Percentiles rank a stretch among this genome's conserved stretches.
Evolutionary conservation across 2,888 invertebrate genomes (phyloP).

Genomic region (Cyclophora punctaria): DNA sequence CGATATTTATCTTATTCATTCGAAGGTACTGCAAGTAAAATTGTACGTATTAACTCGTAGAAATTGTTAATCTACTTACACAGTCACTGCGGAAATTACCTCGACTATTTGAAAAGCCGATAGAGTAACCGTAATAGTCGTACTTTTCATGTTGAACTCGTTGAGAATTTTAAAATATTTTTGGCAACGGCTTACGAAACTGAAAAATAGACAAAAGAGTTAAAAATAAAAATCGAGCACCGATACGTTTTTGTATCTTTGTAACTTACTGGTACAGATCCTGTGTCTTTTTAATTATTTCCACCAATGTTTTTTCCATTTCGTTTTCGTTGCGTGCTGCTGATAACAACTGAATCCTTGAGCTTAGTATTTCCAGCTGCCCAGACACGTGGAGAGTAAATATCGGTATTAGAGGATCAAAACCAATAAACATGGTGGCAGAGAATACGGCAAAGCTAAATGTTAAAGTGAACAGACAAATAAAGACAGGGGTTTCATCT

Average conservation of each 20-base stretch:
- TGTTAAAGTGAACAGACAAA: slow-evolving; percentile 28
- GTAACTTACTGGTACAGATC: slow-evolving; percentile 36
- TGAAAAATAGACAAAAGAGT: slow-evolving; percentile 21
- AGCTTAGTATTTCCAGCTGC: slow-evolving; percentile 42
- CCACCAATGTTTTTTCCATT: slow-evolving; percentile 30
- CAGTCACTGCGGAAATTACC: slow-evolving; percentile 22
- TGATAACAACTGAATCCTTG: slow-evolving; percentile 33
- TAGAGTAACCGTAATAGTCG: slow-evolving; percentile 45
- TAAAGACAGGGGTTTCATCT: slow-evolving; percentile 22
- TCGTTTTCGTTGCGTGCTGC: slow-evolving; percentile 21
- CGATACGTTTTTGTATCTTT: too few relatives aligned
- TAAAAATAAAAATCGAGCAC: too few relatives aligned
- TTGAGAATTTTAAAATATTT: slow-evolving; percentile 35
- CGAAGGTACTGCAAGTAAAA: slow-evolving; percentile 36
- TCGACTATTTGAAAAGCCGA: slow-evolving; percentile 44
- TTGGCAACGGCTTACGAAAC: slow-evolving; percentile 33
- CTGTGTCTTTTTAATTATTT: slow-evolving; percentile 40
- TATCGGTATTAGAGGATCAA: slow-evolving; percentile 56
- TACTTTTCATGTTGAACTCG: slow-evolving; percentile 49
- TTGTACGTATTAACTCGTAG: too few relatives aligned
- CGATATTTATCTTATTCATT: slow-evolving; percentile 31
- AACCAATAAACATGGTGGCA: slow-evolving; percentile 37
- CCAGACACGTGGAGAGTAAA: slow-evolving; percentile 51
- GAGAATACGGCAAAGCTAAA: slow-evolving; percentile 25
- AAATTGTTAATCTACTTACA: background rate